Conservation (phyloP, 2,113 vertebrate genomes). For the Cnemophilus loriae region DNA sequence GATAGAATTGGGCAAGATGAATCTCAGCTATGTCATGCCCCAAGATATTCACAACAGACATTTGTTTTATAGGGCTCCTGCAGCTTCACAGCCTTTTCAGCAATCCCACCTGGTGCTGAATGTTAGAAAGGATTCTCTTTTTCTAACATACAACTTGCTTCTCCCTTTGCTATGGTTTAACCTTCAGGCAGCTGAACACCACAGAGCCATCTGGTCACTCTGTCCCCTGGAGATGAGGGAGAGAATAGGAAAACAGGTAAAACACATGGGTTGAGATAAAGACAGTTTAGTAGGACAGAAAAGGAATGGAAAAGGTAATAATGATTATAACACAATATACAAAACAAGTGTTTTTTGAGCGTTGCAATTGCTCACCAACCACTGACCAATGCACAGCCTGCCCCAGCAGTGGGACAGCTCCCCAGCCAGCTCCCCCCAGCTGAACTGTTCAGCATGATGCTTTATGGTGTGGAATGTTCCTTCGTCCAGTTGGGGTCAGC, state of each 20-base stretch:
- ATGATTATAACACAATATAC: background rate
- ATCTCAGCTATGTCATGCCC: background rate
- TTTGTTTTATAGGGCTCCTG: background rate
- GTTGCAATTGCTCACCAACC: background rate
- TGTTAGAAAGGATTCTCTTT: background rate
- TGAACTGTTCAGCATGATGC: background rate
- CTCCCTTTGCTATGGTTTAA: background rate
- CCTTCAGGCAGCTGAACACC: background rate
- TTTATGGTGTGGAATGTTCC: background rate
- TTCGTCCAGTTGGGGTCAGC: background rate
- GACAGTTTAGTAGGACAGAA: background rate
- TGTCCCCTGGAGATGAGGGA: background rate
- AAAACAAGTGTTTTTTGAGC: background rate
- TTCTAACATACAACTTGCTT: background rate
- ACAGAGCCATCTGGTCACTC: background rate
- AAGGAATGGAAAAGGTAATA: background rate
- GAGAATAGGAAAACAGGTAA: background rate
- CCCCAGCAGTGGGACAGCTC: too few species aligned
- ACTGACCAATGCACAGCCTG: background rate
- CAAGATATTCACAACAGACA: background rate
- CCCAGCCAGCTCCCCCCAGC: rapidly evolving
- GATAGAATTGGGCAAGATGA: background rate
- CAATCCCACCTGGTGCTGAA: background rate
- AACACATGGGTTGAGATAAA: rapidly evolving
- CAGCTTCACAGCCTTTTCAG: background rate